These are phyloP conservation scores for Antheraea yamamai DNA, from an alignment of 2,888 invertebrate species.

Conservation along the genomic window DNA sequence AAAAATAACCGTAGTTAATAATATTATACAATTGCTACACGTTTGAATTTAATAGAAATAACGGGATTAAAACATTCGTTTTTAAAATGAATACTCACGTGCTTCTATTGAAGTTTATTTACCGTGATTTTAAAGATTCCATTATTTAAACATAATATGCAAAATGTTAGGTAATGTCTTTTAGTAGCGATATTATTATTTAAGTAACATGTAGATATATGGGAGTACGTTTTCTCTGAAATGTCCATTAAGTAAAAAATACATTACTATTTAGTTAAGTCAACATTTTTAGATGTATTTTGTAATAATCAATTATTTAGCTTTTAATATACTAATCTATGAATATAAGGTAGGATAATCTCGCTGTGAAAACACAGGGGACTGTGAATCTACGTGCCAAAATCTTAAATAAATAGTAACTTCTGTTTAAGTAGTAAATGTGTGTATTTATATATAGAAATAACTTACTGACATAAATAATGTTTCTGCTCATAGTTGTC, in stretches of 20 bases:
- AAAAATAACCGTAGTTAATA: no score
- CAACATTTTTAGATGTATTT: not conserved
- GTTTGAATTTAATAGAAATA: no score
- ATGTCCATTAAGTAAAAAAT: not conserved
- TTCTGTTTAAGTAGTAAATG: conserved; percentile 10
- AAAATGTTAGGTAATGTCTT: not conserved
- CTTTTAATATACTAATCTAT: not conserved
- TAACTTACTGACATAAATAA: not conserved
- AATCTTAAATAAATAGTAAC: conserved; percentile 30
- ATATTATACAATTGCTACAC: no score
- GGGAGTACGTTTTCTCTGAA: not conserved
- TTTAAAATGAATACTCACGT: not conserved
- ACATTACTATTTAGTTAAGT: not conserved
- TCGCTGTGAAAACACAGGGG: conserved; percentile 15
- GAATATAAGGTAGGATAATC: conserved; percentile 12
- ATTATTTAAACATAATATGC: not conserved
- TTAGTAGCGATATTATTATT: not conserved
- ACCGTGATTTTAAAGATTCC: not conserved
- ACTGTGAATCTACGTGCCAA: conserved; percentile 63
- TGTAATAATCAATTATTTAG: not conserved
- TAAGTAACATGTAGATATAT: not conserved
- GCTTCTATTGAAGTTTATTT: not conserved
- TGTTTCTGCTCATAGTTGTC: not conserved
- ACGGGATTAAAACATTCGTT: not conserved
- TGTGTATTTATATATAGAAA: conserved; percentile 2